These are phyloP conservation scores for Belgica antarctica DNA, from an alignment of 2,888 invertebrate species.

Conservation along the genomic window DNA sequence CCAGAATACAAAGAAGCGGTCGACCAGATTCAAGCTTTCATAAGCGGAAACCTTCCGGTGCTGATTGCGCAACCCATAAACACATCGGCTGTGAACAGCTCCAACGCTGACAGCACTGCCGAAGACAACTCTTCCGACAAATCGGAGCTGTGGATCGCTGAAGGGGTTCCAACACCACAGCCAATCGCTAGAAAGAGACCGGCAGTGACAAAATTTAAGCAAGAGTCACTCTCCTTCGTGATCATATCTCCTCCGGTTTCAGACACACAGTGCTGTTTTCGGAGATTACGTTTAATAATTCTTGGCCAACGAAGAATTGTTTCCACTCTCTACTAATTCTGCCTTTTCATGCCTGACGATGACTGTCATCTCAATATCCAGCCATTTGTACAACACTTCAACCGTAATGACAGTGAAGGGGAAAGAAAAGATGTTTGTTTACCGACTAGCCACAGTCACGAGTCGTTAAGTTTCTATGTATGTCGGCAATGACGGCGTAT, in stretches of 20 bases:
- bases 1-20: constrained; percentile 85
- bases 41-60: constrained; percentile 60
- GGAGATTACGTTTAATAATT: too few relatives aligned
- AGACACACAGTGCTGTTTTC: too few relatives aligned
- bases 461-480: neutral
- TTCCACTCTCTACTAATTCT: too few relatives aligned
- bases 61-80: constrained; percentile 47
- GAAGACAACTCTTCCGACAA: constrained; percentile 7
- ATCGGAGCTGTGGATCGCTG: constrained; percentile 31
- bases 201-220: neutral
- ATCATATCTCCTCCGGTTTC: neutral
- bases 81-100: neutral
- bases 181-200: neutral
- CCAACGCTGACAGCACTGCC: neutral
- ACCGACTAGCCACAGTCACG: neutral
- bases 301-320: too few relatives aligned
- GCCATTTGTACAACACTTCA: neutral
- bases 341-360: too few relatives aligned
- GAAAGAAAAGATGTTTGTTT: neutral
- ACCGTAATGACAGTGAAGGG: neutral
- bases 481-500: neutral
- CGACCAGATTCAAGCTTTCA: constrained; percentile 79
- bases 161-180: neutral
- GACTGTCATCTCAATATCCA: neutral
- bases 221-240: neutral